These are phyloP conservation scores for Acleris literana DNA, from an alignment of 2,888 invertebrate genomes.

Conservation along the genomic window DNA sequence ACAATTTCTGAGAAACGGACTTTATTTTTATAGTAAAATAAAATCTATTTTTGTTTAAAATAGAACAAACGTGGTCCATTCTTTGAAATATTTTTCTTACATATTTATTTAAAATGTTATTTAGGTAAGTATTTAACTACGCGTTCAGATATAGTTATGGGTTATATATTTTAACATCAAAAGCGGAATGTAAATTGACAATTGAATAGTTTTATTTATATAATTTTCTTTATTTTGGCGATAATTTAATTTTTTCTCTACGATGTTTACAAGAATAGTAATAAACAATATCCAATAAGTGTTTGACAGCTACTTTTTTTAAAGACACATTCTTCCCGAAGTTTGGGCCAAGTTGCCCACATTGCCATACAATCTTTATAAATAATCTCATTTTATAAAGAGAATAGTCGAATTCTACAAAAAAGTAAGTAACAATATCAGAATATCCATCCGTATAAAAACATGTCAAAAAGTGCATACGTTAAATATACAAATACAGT, in stretches of 20 bases:
- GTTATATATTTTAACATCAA: conserved; percentile 61
- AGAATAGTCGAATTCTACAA: conserved; percentile 25
- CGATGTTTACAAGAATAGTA: conserved; percentile 34
- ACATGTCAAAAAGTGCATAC: conserved; percentile 35
- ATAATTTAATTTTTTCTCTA: conserved; percentile 33
- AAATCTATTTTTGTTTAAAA: conserved; percentile 45
- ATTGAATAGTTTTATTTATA: conserved; percentile 37
- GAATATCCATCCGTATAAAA: conserved; percentile 33
- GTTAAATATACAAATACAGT: conserved; percentile 33
- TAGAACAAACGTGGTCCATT: conserved; percentile 60
- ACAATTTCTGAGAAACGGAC: conserved; percentile 71
- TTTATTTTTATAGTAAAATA: conserved; percentile 48
- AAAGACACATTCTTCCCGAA: conserved; percentile 11
- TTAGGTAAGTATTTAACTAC: conserved; percentile 40
- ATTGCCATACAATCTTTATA: conserved; percentile 31
- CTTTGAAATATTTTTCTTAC: conserved; percentile 41
- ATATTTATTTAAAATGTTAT: conserved; percentile 34
- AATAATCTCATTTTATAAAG: conserved; percentile 29
- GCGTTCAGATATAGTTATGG: conserved; percentile 45
- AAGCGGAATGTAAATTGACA: conserved; percentile 74
- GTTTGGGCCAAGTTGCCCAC: conserved; percentile 20
- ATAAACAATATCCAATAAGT: conserved; percentile 25
- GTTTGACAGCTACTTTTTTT: conserved; percentile 16
- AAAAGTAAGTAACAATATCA: conserved; percentile 32
- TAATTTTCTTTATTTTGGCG: conserved; percentile 10